Base-by-base conservation (phyloP, 2,113 vertebrate genomes). In the Phainopepla nitens region DNA sequence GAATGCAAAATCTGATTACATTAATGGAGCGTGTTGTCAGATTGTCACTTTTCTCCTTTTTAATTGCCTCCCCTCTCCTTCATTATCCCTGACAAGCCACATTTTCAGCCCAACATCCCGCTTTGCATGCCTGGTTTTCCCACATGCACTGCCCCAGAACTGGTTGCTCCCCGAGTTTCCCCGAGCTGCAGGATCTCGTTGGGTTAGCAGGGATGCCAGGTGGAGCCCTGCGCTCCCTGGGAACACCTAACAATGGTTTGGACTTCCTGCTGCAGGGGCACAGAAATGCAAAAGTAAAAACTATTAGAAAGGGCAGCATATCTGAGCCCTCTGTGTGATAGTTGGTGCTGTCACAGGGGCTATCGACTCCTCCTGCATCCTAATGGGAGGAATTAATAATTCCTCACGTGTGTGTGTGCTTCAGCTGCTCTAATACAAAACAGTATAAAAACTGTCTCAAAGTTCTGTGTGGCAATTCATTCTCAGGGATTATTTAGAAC, bases 1-100 rank as follows among this genome's bases (percentile, higher is more conserved):
- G 70, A 78, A 82, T 2, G 60, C 2, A 72, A 78, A 90, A 96
- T 92, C 88, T 91, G 93, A 95, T 94, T 94, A 72, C 65, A 6
- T 89, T 89, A 96, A 93, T 95, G 83, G 85, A 64, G 92, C 90
- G 10, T 65, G 92, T 94, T 96, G 94, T 94, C 94, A 94, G 95
- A 91, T 87, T 92, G 90, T 96, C 94, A 72, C 88, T 90, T 97
- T 88, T 94, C 84, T 89, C 45, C 69, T 86, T 49, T 90, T 41
- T 84, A 92, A 96, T 92, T 96, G 86, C 80, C 83, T 95, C 69
- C 57, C 5, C 0, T 78, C 94, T 84, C 56, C 66, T 61, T 66
- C 85, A 42, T 95, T 90, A 93, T 27, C 77, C 79, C 62, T 6
- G 56, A 49, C 71, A 83, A 77, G 82, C 93, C 85, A 4, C 90